A percentile compares a stretch with the other conserved stretches of the same genome.
Conservation (phyloP, 2,888 invertebrate genomes). For the Diarsia rubi region DNA sequence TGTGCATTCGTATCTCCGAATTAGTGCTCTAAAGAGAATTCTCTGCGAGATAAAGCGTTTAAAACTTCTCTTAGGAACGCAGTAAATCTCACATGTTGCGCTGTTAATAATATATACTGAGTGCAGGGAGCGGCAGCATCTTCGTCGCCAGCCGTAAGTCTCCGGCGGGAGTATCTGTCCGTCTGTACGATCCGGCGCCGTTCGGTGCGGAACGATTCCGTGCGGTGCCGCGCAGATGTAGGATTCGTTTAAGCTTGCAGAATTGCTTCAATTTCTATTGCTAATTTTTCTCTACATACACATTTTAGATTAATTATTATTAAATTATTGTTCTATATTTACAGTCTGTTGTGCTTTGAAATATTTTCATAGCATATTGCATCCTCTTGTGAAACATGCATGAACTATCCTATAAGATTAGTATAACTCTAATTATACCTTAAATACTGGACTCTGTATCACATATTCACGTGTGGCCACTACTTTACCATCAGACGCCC, state of each 20-base stretch:
- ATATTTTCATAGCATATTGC: background rate
- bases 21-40: conserved; percentile 54
- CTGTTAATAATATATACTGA: conserved; percentile 56
- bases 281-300: conserved; percentile 6
- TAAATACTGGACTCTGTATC: background rate
- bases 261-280: conserved; percentile 9
- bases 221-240: background rate
- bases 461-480: background rate
- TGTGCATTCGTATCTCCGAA: conserved; percentile 49
- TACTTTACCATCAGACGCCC: background rate
- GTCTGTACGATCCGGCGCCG: background rate
- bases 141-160: conserved; percentile 24
- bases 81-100: conserved; percentile 59
- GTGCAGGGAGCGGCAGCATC: conserved; percentile 24
- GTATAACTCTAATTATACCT: background rate
- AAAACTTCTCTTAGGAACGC: conserved; percentile 48
- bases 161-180: conserved; percentile 6
- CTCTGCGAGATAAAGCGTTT: conserved; percentile 54
- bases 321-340: conserved; percentile 1
- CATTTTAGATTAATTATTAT: conserved; percentile 10
- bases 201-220: conserved; percentile 1
- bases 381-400: background rate
- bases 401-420: background rate
- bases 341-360: background rate
- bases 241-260: background rate